Percentiles rank a stretch among this genome's conserved stretches.
phyloP scores from a whole-genome alignment of 2,113 vertebrate species.

The Ginglymostoma cirratum region DNA sequence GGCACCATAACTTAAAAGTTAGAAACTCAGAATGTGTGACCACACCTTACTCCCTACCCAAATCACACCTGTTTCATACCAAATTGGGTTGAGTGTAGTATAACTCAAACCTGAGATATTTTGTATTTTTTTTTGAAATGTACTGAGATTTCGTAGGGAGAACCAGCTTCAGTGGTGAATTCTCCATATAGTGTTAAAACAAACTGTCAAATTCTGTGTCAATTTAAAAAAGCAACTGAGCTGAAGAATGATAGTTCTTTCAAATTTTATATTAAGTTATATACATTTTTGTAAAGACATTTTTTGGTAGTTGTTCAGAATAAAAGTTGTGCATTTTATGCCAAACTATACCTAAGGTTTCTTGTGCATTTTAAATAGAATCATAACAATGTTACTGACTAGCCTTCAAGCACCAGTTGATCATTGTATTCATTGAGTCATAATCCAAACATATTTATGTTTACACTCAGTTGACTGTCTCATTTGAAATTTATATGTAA shows the following conservation, averaged over 20 bases:
- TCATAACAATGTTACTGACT: background rate
- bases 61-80: background rate
- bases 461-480: background rate
- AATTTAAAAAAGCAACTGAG: background rate
- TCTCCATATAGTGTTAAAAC: background rate
- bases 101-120: background rate
- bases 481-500: background rate
- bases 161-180: background rate
- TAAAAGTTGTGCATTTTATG: conserved; percentile 20
- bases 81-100: background rate
- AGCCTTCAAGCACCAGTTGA: background rate
- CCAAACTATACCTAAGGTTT: conserved; percentile 7
- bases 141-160: background rate
- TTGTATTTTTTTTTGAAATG: background rate
- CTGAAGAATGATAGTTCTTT: background rate
- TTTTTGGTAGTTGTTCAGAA: background rate
- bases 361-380: conserved; percentile 17
- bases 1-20: background rate
- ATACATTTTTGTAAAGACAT: background rate
- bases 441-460: background rate
- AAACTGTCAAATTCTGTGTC: conserved; percentile 15
- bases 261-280: background rate
- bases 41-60: background rate
- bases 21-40: background rate
- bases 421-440: background rate